Conservation (phyloP, 2,888 invertebrate species). For the Meghimatium bilineatum region DNA sequence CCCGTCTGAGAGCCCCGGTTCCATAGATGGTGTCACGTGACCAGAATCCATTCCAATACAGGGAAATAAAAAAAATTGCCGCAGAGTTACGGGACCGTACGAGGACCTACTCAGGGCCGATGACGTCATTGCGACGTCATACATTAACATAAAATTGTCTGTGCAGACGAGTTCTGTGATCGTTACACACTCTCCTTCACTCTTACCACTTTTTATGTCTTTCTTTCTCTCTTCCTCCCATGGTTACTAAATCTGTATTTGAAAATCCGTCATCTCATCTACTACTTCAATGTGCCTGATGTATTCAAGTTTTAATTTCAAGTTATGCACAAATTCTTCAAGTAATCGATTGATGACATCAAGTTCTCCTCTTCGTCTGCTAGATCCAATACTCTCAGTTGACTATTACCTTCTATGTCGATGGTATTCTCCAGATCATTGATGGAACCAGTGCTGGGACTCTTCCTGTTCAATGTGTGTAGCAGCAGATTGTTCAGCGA, state of each 20-base stretch:
- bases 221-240: neutral
- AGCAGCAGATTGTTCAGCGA: neutral
- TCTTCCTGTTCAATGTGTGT: neutral
- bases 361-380: neutral
- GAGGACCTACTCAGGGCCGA: conserved; percentile 36
- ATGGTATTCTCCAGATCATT: neutral
- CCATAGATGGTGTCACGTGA: conserved; percentile 40
- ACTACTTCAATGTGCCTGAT: neutral
- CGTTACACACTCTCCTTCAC: neutral
- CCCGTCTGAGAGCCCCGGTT: conserved; percentile 28
- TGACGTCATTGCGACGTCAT: conserved; percentile 42
- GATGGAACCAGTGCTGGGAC: neutral
- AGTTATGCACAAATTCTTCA: too few relatives aligned
- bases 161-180: conserved; percentile 17
- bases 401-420: neutral
- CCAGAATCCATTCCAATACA: conserved; percentile 39
- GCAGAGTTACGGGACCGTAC: conserved; percentile 38
- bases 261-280: neutral
- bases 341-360: too few relatives aligned
- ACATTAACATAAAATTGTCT: conserved; percentile 41
- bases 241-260: neutral
- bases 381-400: neutral
- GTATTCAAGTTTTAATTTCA: too few relatives aligned
- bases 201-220: too few relatives aligned
- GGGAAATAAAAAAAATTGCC: conserved; percentile 11